A percentile compares a stretch with the other conserved stretches of the same genome.
These are phyloP conservation scores for Saguinus imperator DNA, from an alignment of 2,113 vertebrate species.

Conservation along the genomic window DNA sequence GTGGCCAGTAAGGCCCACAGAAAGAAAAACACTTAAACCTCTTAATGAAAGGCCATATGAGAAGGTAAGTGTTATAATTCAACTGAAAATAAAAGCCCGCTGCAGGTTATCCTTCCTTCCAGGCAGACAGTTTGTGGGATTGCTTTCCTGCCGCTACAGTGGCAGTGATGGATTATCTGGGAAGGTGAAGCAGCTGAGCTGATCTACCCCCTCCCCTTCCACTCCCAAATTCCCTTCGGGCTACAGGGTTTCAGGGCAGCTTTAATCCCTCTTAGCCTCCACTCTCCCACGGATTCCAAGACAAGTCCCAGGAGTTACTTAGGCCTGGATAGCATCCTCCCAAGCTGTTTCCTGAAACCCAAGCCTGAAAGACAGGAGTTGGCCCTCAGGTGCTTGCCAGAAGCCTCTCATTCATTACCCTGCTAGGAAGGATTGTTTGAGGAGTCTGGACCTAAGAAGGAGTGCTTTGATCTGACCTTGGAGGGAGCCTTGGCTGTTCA, in stretches of 20 bases:
- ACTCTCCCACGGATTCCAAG: constrained; percentile 65
- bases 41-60: constrained; percentile 85
- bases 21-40: constrained; percentile 85
- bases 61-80: constrained; percentile 86
- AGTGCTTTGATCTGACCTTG: neutral
- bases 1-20: constrained; percentile 59
- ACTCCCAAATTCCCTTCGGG: constrained; percentile 40
- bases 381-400: constrained; percentile 74
- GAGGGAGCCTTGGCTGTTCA: neutral
- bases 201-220: neutral
- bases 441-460: neutral
- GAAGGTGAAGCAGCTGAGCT: constrained; percentile 68
- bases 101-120: constrained; percentile 76
- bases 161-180: constrained; percentile 83
- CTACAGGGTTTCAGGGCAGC: constrained; percentile 75
- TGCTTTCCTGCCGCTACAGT: constrained; percentile 75
- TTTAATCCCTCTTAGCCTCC: constrained; percentile 64
- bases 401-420: constrained; percentile 36
- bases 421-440: neutral
- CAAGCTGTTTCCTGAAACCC: constrained; percentile 80
- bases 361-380: constrained; percentile 66
- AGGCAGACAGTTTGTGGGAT: constrained; percentile 78
- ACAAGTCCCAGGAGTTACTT: constrained; percentile 60
- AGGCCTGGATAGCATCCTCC: constrained; percentile 69
- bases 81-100: constrained; percentile 83